These are phyloP conservation scores for Sebastes schlegelii DNA, from an alignment of 2,113 vertebrate species.

Conservation along the genomic window DNA sequence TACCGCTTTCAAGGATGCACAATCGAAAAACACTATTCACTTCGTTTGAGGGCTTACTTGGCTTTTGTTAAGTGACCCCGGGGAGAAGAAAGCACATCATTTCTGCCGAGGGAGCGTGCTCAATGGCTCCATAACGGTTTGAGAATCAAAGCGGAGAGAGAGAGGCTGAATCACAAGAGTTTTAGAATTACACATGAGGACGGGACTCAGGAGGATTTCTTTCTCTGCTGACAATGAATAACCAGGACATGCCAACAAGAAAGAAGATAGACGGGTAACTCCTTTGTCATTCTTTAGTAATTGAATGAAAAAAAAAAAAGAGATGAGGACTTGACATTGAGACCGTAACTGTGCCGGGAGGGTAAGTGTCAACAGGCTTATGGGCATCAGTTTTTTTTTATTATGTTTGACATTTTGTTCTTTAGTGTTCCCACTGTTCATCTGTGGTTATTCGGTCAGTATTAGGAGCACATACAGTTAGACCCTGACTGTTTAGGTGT, in stretches of 20 bases:
- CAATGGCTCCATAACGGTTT: background rate
- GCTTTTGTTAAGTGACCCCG: conserved; percentile 40
- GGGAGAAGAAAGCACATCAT: background rate
- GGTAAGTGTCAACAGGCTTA: background rate
- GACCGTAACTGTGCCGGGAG: background rate
- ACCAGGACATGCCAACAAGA: background rate
- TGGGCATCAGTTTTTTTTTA: background rate
- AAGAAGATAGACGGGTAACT: background rate
- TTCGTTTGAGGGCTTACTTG: conserved; percentile 12
- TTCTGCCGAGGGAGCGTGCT: background rate
- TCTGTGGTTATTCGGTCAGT: no score
- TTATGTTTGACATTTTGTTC: no score
- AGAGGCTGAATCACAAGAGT: conserved; percentile 8
- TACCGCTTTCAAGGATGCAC: conserved; percentile 29
- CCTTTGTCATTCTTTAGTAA: background rate
- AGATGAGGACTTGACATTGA: background rate
- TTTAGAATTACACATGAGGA: background rate
- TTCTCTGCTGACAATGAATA: conserved; percentile 1
- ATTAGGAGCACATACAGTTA: no score
- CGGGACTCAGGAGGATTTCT: background rate
- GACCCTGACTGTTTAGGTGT: no score
- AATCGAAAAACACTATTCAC: background rate
- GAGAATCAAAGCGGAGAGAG: background rate
- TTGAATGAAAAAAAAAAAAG: background rate
- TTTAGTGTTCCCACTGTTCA: no score